These are phyloP conservation scores for Muscidifurax raptorellus DNA, from an alignment of 1,140 invertebrate genomes.

Conservation along the genomic window DNA sequence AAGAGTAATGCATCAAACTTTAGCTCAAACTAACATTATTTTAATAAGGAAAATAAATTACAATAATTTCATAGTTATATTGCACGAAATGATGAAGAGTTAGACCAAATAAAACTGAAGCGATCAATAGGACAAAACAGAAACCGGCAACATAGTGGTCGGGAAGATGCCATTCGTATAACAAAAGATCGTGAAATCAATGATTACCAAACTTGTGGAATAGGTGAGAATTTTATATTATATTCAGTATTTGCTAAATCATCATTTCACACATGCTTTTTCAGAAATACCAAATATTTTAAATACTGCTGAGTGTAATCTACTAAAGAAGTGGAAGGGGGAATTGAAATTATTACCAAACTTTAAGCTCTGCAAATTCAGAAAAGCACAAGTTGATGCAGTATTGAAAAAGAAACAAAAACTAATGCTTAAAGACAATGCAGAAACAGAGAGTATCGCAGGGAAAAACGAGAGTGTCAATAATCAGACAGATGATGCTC, in stretches of 20 bases:
- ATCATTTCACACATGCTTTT: conserved; percentile 51
- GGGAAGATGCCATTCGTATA: conserved; percentile 84
- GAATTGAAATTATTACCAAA: conserved; percentile 80
- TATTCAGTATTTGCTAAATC: neutral
- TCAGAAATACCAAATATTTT: conserved; percentile 81
- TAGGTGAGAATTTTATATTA: conserved; percentile 75
- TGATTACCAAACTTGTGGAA: conserved; percentile 84
- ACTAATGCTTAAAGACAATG: conserved; percentile 21
- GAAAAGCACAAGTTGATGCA: conserved; percentile 73
- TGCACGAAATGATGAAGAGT: conserved; percentile 83
- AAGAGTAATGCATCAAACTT: conserved; percentile 61
- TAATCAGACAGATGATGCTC: neutral
- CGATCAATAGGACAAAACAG: conserved; percentile 83
- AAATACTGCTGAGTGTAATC: conserved; percentile 76
- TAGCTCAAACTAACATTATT: neutral
- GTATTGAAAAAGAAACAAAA: conserved; percentile 50
- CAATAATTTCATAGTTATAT: conserved; percentile 73
- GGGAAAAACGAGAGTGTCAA: neutral
- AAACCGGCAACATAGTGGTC: conserved; percentile 84
- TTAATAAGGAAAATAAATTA: neutral
- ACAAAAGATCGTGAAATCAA: conserved; percentile 81
- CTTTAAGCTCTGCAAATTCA: conserved; percentile 80
- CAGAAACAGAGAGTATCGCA: conserved; percentile 23
- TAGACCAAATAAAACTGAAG: conserved; percentile 85
- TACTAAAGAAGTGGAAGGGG: conserved; percentile 81